Evolutionary conservation across 2,888 invertebrate species (phyloP), one percentile per base, ranked within the genome.

Genomic region (Melanophora roralis): DNA sequence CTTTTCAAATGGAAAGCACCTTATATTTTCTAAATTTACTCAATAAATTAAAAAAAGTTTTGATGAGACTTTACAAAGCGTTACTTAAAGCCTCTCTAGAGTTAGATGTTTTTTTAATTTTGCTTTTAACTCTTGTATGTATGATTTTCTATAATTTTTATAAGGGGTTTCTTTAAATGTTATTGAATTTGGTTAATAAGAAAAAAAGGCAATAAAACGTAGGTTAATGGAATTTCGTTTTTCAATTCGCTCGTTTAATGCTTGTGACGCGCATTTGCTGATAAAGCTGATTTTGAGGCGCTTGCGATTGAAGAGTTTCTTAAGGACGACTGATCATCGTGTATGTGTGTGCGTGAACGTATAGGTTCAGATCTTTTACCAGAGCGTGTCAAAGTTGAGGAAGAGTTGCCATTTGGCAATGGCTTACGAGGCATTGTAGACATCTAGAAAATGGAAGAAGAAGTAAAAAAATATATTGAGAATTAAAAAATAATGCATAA

Each of bases 381-480:
- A 43, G 83, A 72, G 0, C 88, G 86, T 12, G 85, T 85, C 19
- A 88, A 78, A 3, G 89, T 88, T 82, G 85, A 85, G 3, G 88
- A 84, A 7, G 88, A 84, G 72, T 84, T 86, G 62, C 84, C 86
- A 71, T 83, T 85, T 23, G 85, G 85, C 23, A 85, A 84, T 14
- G 87, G 85, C 67, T 89, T 89, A 2, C 89, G 84, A 11, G 89
- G 89, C 82, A 89, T 83, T 71, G 89, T 89, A 14, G 86, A 84
- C 78, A 85, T 86, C 89, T 89, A 27, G 2, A n/a, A n/a, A n/a
- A n/a, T n/a, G n/a, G n/a, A n/a, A n/a, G n/a, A n/a, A n/a, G n/a
- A n/a, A n/a, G n/a, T n/a, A n/a, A n/a, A n/a, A n/a, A n/a, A n/a
- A n/a, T n/a, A n/a, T n/a, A n/a, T n/a, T n/a, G n/a, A n/a, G n/a